Percentiles rank a stretch among this genome's conserved stretches.
Evolutionary conservation across 30 jellyfish, hydroid and myxozoan genomes (phyloP).

Genomic region (Catostylus mosaicus): DNA sequence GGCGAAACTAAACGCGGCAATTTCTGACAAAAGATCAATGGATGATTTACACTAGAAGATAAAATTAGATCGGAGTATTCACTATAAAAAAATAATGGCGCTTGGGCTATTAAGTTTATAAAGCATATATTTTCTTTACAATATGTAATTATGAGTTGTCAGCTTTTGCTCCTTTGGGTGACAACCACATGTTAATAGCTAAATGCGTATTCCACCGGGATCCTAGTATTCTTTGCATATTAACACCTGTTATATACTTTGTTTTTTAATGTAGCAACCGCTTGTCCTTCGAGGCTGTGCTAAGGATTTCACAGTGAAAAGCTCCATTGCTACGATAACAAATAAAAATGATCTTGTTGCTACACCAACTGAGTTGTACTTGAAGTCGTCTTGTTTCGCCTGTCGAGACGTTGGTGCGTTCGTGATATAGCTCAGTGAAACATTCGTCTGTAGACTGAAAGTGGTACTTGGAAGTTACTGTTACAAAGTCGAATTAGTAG

Average conservation of each 20-base stretch:
- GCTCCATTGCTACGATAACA: neutral
- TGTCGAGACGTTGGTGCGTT: neutral
- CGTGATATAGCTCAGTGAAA: too few species aligned
- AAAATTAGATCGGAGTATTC: too few species aligned
- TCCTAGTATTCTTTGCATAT: neutral
- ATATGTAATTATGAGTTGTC: neutral
- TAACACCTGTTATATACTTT: neutral
- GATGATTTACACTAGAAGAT: too few species aligned
- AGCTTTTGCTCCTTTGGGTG: conserved; percentile 1
- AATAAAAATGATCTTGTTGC: neutral
- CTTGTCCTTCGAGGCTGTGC: neutral
- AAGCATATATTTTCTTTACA: too few species aligned
- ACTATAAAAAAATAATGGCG: too few species aligned
- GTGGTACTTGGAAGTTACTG: neutral
- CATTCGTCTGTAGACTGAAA: too few species aligned
- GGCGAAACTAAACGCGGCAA: too few species aligned
- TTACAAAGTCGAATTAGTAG: neutral
- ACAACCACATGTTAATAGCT: neutral
- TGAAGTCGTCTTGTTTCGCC: neutral
- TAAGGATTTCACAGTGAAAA: neutral
- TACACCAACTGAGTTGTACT: neutral
- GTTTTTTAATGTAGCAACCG: neutral
- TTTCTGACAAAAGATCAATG: too few species aligned
- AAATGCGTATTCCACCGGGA: neutral
- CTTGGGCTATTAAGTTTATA: too few species aligned